phyloP scores from a whole-genome alignment of 2,888 invertebrate species.

The Acronicta leporina region DNA sequence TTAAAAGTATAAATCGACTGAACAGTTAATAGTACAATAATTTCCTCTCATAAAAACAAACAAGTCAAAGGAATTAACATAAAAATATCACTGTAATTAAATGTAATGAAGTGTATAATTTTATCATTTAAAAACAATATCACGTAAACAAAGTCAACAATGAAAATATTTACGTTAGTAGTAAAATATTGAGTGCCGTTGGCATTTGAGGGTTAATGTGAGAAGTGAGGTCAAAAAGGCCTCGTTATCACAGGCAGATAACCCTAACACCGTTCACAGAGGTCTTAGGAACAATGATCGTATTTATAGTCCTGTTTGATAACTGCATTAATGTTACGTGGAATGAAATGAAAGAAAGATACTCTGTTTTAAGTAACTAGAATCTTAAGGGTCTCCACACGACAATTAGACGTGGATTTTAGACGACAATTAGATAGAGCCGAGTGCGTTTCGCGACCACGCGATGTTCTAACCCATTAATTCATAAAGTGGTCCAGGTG shows the following conservation, averaged over 20 bases:
- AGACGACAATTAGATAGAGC: no score
- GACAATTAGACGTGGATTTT: no score
- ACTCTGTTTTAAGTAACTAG: neutral
- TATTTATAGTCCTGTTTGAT: conserved; percentile 3
- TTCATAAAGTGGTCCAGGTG: no score
- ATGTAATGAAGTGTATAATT: conserved; percentile 11
- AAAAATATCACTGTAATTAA: conserved; percentile 14
- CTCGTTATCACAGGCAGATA: conserved; percentile 42
- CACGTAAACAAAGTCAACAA: conserved; percentile 21
- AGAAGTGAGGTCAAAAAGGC: conserved; percentile 32
- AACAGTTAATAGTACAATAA: conserved; percentile 7
- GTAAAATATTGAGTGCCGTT: conserved; percentile 33
- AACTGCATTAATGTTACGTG: conserved; percentile 1
- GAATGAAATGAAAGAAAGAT: neutral
- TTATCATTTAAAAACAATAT: conserved; percentile 22
- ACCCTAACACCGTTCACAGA: conserved; percentile 21
- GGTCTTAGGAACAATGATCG: conserved; percentile 27
- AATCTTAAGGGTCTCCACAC: no score
- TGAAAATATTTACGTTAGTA: conserved; percentile 21
- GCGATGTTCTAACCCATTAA: no score
- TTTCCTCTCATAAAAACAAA: conserved; percentile 7
- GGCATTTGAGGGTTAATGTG: conserved; percentile 24
- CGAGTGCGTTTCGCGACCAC: no score
- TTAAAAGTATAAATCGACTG: conserved; percentile 1
- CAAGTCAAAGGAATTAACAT: conserved; percentile 3